Conservation (phyloP, 2,888 invertebrate genomes). For the Harpalus rufipes region DNA sequence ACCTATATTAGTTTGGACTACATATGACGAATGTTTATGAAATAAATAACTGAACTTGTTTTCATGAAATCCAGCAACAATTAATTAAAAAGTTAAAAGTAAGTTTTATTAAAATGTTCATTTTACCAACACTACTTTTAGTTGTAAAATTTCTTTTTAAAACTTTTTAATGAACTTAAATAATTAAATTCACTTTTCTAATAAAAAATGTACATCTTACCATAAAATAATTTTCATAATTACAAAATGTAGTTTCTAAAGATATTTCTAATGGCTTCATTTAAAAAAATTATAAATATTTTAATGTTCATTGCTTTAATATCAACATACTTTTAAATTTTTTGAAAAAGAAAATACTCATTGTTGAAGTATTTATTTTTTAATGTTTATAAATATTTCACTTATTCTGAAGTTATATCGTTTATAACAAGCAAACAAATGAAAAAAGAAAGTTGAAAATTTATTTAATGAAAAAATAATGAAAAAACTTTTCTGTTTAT, state of each 20-base stretch:
- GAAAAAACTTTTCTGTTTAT: slow-evolving; percentile 32
- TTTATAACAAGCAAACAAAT: slow-evolving; percentile 30
- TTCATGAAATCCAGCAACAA: no score
- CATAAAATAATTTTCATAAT: slow-evolving; percentile 7
- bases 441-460: slow-evolving; percentile 39
- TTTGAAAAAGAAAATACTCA: slow-evolving; percentile 9
- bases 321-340: slow-evolving; percentile 17
- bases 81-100: background rate
- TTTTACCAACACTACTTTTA: background rate
- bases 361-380: slow-evolving; percentile 35
- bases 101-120: background rate
- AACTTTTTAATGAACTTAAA: slow-evolving; percentile 15
- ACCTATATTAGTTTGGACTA: no score
- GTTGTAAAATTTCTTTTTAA: background rate
- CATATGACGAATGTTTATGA: no score
- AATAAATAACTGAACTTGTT: no score
- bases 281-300: background rate
- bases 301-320: slow-evolving; percentile 34
- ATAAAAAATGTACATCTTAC: background rate
- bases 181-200: slow-evolving; percentile 17
- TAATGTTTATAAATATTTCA: slow-evolving; percentile 54
- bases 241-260: background rate
- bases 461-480: slow-evolving; percentile 50
- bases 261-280: background rate
- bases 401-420: slow-evolving; percentile 42